Conservation (phyloP, 1,140 invertebrate genomes). For the Galleria mellonella region DNA sequence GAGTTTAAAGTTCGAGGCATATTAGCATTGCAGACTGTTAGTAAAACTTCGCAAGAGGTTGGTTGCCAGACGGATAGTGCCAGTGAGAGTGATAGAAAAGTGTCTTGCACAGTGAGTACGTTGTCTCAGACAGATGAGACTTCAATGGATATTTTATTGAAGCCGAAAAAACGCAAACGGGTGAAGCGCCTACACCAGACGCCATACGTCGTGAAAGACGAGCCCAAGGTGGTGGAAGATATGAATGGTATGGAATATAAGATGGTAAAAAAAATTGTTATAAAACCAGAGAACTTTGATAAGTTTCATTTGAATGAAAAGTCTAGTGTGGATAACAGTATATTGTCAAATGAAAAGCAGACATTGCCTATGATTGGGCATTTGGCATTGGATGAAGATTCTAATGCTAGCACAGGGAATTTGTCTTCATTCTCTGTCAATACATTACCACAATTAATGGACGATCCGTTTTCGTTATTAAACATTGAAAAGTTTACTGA, state of each 20-base stretch:
- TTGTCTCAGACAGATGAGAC: slow-evolving; percentile 22
- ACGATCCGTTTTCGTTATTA: slow-evolving; percentile 22
- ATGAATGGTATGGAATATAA: background rate
- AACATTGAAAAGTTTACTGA: slow-evolving; percentile 29
- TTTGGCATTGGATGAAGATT: slow-evolving; percentile 31
- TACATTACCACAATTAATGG: slow-evolving; percentile 14
- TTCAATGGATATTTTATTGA: slow-evolving; percentile 12
- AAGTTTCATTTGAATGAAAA: background rate
- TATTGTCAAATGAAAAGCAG: background rate
- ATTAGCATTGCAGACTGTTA: slow-evolving; percentile 29
- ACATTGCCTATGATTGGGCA: slow-evolving; percentile 18
- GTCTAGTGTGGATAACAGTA: too few relatives aligned
- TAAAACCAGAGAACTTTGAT: slow-evolving; percentile 12
- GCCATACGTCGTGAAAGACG: slow-evolving; percentile 19
- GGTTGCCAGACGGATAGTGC: slow-evolving; percentile 7
- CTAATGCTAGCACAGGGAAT: slow-evolving; percentile 26
- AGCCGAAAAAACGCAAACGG: slow-evolving; percentile 9
- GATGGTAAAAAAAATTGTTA: slow-evolving; percentile 13
- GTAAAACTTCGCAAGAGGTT: background rate
- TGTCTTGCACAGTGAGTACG: background rate
- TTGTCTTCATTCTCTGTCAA: slow-evolving; percentile 22
- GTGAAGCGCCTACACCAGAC: background rate
- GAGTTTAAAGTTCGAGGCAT: slow-evolving; percentile 42
- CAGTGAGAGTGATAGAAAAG: background rate
- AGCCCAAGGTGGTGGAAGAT: background rate